A percentile compares a stretch with the other conserved stretches of the same genome.
Conservation (phyloP, 2,888 invertebrate species). For the Heteromyza rotundicornis region DNA sequence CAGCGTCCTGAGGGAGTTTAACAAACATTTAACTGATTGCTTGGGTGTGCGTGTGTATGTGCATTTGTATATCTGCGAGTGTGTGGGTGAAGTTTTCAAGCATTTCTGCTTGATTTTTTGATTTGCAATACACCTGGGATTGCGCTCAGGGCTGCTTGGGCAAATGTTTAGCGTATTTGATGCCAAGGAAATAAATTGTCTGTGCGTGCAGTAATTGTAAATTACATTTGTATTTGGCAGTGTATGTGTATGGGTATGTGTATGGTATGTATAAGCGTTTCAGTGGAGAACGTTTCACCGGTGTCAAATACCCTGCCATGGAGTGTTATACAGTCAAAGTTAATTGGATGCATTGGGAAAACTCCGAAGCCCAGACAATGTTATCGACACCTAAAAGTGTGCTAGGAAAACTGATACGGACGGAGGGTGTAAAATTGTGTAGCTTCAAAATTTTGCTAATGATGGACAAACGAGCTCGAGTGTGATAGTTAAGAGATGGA, state of each 20-base stretch:
- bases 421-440: no score
- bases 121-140: conserved; percentile 61
- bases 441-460: no score
- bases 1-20: conserved; percentile 39
- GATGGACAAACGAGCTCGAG: no score
- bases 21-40: conserved; percentile 56
- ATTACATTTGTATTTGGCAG: conserved; percentile 41
- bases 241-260: not conserved
- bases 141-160: conserved; percentile 5
- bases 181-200: conserved; percentile 57
- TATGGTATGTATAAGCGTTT: not conserved
- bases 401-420: conserved; percentile 10
- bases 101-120: conserved; percentile 49
- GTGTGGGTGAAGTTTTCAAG: conserved; percentile 13
- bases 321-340: conserved; percentile 9
- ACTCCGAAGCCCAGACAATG: conserved; percentile 7
- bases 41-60: conserved; percentile 43
- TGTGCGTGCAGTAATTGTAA: conserved; percentile 61
- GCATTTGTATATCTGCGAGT: conserved; percentile 6
- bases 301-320: no score
- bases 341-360: conserved; percentile 29
- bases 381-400: conserved; percentile 27
- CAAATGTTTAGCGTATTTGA: conserved; percentile 46
- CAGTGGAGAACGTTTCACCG: not conserved
- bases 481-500: no score